Evolutionary conservation across 30 jellyfish, hydroid and myxozoan species (phyloP), one percentile per base, ranked within the genome.

Genomic region (Aurelia coerulea): DNA sequence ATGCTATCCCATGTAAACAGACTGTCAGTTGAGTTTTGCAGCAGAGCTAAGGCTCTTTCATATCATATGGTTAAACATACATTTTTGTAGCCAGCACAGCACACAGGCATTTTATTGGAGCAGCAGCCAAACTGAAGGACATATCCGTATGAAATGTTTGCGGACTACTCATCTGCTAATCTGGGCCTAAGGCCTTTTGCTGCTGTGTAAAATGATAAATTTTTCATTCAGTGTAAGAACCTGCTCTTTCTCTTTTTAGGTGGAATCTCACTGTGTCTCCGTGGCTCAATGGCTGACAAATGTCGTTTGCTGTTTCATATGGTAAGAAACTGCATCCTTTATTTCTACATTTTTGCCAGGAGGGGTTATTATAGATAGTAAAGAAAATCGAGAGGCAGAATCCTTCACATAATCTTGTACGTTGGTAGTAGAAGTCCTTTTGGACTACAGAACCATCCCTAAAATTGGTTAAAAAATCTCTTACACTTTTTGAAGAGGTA

Each of bases 241-340:
- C 76, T 23, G 42, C 19, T 68, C 13, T 71, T 19, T 67, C 54
- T 65, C 49, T 0, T 76, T 80, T 23, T 85, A 89, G 97, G 85
- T 39, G 97, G 97, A 35, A 62, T 89, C 13, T 73, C 97, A 12
- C 85, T 81, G 17, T 89, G 97, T 63, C 74, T 89, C 11, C 91
- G 84, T 77, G 97, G 97, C 32, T 68, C 88, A 12, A 51, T 77
- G 84, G 60, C 78, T 8, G 87, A 89, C 69, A 89, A 89, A 66
- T 89, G 92, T 68, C 54, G 76, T 7, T 39, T 89, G 64, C 89
- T 89, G 12, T 89, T 89, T 60, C 76, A 74, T 62, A 73, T 89
- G 92, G 97, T 89, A 81, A 53, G 92, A 59, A 19, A 23, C 32
- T 31, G 72, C 14, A 31, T 62, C 37, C 72, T n/a, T 62, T 13